Evolutionary conservation across 2,888 invertebrate genomes (phyloP).

Genomic region (Frankliniella intonsa): DNA sequence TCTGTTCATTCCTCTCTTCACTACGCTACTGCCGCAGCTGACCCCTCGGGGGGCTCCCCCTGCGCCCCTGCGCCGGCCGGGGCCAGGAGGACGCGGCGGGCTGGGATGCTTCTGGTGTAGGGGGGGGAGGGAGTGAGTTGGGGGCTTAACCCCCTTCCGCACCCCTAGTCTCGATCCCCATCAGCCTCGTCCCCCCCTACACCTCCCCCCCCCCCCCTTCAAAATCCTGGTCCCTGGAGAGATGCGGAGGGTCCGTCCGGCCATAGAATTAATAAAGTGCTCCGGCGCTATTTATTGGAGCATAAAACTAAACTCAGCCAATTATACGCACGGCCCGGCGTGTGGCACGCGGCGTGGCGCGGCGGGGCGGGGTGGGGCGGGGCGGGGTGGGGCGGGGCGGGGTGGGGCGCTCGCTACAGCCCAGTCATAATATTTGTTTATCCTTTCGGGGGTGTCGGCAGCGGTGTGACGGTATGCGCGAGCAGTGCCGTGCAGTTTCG

Average conservation of each 20-base stretch:
- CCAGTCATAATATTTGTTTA: not conserved
- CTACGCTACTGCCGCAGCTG: not conserved
- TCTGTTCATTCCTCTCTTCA: not conserved
- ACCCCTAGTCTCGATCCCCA: not conserved
- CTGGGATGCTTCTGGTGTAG: no score
- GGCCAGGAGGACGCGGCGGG: no score
- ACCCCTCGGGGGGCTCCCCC: not conserved
- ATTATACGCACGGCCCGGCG: not conserved
- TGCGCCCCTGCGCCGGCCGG: no score
- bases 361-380: not conserved
- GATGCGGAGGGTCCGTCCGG: not conserved
- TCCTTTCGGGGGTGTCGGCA: not conserved
- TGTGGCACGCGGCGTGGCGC: not conserved
- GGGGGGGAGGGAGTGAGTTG: not conserved
- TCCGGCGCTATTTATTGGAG: conserved; percentile 23
- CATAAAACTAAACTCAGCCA: conserved; percentile 25
- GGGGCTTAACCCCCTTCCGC: not conserved
- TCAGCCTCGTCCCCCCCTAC: not conserved
- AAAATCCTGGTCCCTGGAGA: not conserved
- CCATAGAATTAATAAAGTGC: conserved; percentile 23
- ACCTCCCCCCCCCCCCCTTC: not conserved
- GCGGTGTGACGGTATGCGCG: no score
- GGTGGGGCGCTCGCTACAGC: not conserved
- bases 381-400: not conserved
- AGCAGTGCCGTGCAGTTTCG: no score